A percentile compares a stretch with the other conserved stretches of the same genome.
These are phyloP conservation scores for Drosophila birchii DNA, from an alignment of 2,888 invertebrate species.

Conservation along the genomic window DNA sequence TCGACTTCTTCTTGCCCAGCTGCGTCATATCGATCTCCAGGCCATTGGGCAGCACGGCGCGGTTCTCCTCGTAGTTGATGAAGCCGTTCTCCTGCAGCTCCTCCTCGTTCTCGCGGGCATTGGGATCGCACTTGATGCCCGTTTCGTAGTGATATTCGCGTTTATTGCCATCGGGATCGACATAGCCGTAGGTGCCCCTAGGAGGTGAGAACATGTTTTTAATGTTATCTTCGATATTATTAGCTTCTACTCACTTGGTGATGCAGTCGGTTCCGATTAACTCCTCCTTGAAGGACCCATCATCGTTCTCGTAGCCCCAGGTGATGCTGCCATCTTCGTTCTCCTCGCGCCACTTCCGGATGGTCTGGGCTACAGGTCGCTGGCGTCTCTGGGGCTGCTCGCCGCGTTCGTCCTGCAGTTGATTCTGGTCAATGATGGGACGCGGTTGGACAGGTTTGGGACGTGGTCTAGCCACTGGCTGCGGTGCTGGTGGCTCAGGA, in stretches of 20 bases:
- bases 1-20: conserved; percentile 89
- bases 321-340: conserved; percentile 91
- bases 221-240: background rate
- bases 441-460: conserved; percentile 81
- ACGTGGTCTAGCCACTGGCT: conserved; percentile 67
- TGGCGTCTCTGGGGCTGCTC: conserved; percentile 83
- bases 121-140: conserved; percentile 88
- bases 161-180: conserved; percentile 92
- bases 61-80: conserved; percentile 90
- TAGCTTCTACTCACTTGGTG: conserved; percentile 85
- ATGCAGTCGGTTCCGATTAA: conserved; percentile 91
- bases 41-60: conserved; percentile 90
- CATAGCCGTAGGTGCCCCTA: conserved; percentile 92
- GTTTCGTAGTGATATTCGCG: conserved; percentile 93
- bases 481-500: conserved; percentile 83
- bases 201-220: conserved; percentile 54
- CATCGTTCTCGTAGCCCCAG: conserved; percentile 95
- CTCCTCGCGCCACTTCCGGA: conserved; percentile 90
- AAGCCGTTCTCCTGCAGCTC: conserved; percentile 87
- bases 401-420: conserved; percentile 79
- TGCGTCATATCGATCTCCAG: conserved; percentile 89
- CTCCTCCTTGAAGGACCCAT: conserved; percentile 94
- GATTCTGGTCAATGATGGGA: conserved; percentile 81
- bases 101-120: conserved; percentile 85
- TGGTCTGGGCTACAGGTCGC: conserved; percentile 90